These are phyloP conservation scores for Petroica traversi DNA, from an alignment of 2,113 vertebrate genomes.

Conservation along the genomic window DNA sequence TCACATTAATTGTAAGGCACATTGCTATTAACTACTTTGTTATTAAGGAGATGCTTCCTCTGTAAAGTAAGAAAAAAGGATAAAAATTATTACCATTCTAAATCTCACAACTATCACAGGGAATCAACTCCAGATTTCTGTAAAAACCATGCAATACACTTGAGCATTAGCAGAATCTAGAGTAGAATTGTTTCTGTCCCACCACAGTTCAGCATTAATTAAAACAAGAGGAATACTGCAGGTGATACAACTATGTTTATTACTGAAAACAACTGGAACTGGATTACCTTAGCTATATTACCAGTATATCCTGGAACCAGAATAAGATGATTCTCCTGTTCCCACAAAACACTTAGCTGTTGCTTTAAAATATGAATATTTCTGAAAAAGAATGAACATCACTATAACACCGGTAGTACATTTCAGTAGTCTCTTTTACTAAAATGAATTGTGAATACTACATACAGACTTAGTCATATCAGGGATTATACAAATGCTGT, in stretches of 20 bases:
- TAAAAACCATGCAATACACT: not conserved
- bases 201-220: not conserved
- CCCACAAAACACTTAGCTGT: slow-evolving; percentile 83
- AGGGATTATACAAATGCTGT: too few relatives aligned
- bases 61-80: not conserved
- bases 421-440: not conserved
- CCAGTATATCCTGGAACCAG: slow-evolving; percentile 84
- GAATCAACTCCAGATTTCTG: not conserved
- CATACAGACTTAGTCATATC: not conserved
- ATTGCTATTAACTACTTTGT: not conserved
- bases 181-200: not conserved
- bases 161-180: not conserved
- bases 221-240: not conserved
- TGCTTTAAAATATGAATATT: slow-evolving; percentile 86
- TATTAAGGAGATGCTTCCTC: not conserved
- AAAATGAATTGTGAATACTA: not conserved
- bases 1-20: not conserved
- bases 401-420: not conserved
- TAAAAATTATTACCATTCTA: not conserved
- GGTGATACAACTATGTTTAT: not conserved
- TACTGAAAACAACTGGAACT: not conserved
- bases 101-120: not conserved
- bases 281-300: slow-evolving; percentile 85
- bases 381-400: slow-evolving; percentile 66
- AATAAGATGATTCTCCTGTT: slow-evolving; percentile 79